Conservation (phyloP, 2,113 vertebrate genomes). For the Dicerorhinus sumatrensis region DNA sequence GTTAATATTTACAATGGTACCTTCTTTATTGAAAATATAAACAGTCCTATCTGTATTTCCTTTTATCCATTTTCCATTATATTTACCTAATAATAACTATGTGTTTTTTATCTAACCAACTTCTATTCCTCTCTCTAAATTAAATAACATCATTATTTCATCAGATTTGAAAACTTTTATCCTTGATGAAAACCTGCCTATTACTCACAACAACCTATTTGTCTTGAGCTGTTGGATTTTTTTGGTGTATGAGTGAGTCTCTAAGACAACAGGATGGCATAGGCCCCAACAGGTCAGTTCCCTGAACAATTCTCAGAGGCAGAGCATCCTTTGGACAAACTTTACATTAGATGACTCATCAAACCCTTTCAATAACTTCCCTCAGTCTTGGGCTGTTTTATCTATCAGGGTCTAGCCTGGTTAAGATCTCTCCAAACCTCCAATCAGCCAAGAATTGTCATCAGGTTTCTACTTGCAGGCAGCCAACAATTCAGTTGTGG, state of each 20-base stretch:
- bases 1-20: not conserved
- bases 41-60: not conserved
- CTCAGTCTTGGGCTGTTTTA: not conserved
- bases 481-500: not conserved
- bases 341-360: not conserved
- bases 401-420: not conserved
- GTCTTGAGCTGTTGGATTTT: not conserved
- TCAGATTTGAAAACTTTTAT: not conserved
- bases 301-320: not conserved
- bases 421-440: not conserved
- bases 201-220: not conserved
- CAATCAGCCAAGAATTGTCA: not conserved
- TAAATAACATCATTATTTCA: conserved; percentile 5
- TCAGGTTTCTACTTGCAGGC: not conserved
- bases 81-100: not conserved
- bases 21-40: conserved; percentile 45
- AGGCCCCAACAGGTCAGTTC: not conserved
- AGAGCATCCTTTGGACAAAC: not conserved
- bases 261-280: not conserved
- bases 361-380: not conserved
- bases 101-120: not conserved
- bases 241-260: not conserved
- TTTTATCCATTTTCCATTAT: not conserved
- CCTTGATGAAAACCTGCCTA: not conserved
- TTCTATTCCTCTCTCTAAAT: conserved; percentile 50